Percentiles rank a stretch among this genome's conserved stretches.
phyloP scores from a whole-genome alignment of 1,140 invertebrate genomes.

The Papilio polyxenes region DNA sequence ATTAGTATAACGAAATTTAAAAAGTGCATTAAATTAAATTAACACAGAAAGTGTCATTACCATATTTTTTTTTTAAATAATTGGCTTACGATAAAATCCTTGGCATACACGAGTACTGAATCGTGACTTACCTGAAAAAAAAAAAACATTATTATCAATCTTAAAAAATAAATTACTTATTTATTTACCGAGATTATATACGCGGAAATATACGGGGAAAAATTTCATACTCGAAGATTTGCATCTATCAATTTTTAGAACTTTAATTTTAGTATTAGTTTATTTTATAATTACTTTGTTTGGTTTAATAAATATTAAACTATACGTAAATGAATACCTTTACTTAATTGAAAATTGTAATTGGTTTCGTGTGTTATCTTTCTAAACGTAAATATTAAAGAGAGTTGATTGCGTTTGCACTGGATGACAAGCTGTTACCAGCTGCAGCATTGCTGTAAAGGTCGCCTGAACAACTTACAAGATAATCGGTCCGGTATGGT shows the following conservation, averaged over 20 bases:
- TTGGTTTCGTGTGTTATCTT: neutral
- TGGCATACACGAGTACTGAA: slow-evolving; percentile 38
- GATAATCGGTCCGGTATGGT: slow-evolving; percentile 21
- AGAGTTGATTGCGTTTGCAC: neutral
- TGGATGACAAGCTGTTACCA: neutral
- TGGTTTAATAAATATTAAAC: neutral
- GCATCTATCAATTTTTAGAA: too few relatives aligned
- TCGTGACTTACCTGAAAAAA: slow-evolving; percentile 54
- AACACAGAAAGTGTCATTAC: too few relatives aligned
- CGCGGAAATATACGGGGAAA: neutral
- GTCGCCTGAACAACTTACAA: slow-evolving; percentile 9
- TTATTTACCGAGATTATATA: neutral
- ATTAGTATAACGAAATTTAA: too few relatives aligned
- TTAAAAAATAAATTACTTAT: neutral
- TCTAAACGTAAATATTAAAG: neutral
- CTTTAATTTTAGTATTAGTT: too few relatives aligned
- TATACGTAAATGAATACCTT: neutral
- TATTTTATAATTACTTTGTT: too few relatives aligned
- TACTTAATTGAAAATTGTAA: slow-evolving; percentile 7
- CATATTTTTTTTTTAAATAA: neutral
- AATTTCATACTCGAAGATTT: too few relatives aligned
- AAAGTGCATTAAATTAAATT: too few relatives aligned
- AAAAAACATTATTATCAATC: slow-evolving; percentile 37
- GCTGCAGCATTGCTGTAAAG: slow-evolving; percentile 5
- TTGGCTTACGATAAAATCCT: neutral